phyloP scores from a whole-genome alignment of 2,888 invertebrate genomes.

The Drosophila subquinaria region DNA sequence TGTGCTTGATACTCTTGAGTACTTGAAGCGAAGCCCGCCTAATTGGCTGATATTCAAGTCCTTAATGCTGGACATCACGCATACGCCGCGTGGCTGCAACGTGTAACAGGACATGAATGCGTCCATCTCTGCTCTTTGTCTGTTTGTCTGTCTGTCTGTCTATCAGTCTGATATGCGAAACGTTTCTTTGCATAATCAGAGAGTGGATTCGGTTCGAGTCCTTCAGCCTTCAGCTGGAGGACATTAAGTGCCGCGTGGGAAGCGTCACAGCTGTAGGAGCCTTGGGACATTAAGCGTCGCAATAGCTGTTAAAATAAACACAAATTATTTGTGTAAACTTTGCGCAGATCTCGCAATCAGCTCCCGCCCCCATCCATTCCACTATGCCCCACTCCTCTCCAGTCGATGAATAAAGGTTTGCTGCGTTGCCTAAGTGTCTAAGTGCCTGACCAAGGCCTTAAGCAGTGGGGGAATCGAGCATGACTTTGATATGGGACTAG shows the following conservation, averaged over 20 bases:
- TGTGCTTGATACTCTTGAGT: constrained; percentile 40
- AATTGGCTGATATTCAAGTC: constrained; percentile 69
- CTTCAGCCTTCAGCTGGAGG: constrained; percentile 30
- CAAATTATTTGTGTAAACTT: constrained; percentile 81
- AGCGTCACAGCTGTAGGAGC: constrained; percentile 58
- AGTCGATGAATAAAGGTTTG: constrained; percentile 50
- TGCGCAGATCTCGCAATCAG: constrained; percentile 53
- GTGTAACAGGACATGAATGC: constrained; percentile 37
- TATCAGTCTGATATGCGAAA: constrained; percentile 53
- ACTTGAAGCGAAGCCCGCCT: constrained; percentile 44
- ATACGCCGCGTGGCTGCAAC: constrained; percentile 58
- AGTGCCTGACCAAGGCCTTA: constrained; percentile 48
- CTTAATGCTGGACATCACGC: constrained; percentile 65
- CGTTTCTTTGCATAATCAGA: constrained; percentile 79
- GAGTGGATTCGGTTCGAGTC: constrained; percentile 39
- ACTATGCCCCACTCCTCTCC: neutral
- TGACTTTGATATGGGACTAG: constrained; percentile 63
- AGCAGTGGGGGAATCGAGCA: constrained; percentile 15
- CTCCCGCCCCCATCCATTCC: neutral
- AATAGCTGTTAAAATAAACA: constrained; percentile 79
- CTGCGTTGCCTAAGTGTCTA: constrained; percentile 66
- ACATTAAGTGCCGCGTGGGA: constrained; percentile 77
- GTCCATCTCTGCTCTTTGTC: constrained; percentile 13
- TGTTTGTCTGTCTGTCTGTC: constrained; percentile 30
- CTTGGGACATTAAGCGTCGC: constrained; percentile 52